Base-by-base conservation (phyloP, 1,140 invertebrate species). In the Argopecten irradians region DNA sequence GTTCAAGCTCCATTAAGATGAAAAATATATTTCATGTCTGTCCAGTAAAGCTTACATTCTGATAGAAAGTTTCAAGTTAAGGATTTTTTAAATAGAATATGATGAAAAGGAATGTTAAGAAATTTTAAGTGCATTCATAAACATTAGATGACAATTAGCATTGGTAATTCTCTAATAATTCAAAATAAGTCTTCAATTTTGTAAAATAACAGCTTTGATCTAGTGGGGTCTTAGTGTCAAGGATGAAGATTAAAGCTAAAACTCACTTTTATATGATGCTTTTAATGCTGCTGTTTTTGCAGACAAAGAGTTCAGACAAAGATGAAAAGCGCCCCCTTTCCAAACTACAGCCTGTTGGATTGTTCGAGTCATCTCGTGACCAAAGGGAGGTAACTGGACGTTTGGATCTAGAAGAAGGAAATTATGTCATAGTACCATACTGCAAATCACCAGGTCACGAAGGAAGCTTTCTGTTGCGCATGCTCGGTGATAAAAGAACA, bases 371-470 rank as follows among this genome's bases (percentile, higher is more conserved):
- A 16, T 85, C 90, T 34, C 83, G 87, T 28, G 92, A 93, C 43
- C 41, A 88, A 84, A 83, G 94, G 34, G 94, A 94, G 83, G 87
- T 94, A 14, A 93, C 85, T 32, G 87, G 91, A 0, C 84, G 94
- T 14, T 90, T 92, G 41, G 92, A 93, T 88, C 90, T 94, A 43
- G 93, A 94, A 33, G 92, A 92, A 14, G 94, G 94, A 36, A 89
- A 86, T 82, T 94, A 94, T 82, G 91, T 94, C 82, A 35, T 94
- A 19, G 92, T 94, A 32, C 93, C 94, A 28, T 94, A 92, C 41
- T 92, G 90, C 86, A 46, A 88, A 22, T 84, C 92, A 0, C 85
- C 88, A 11, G 90, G 85, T 28, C 92, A 94, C 84, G 89, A 91
- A 16, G 94, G 94, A 22, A 91, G 93, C 43, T 94, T 91, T 86